These are phyloP conservation scores for Euthynnus affinis DNA, from an alignment of 2,797 vertebrate species.

Conservation along the genomic window DNA sequence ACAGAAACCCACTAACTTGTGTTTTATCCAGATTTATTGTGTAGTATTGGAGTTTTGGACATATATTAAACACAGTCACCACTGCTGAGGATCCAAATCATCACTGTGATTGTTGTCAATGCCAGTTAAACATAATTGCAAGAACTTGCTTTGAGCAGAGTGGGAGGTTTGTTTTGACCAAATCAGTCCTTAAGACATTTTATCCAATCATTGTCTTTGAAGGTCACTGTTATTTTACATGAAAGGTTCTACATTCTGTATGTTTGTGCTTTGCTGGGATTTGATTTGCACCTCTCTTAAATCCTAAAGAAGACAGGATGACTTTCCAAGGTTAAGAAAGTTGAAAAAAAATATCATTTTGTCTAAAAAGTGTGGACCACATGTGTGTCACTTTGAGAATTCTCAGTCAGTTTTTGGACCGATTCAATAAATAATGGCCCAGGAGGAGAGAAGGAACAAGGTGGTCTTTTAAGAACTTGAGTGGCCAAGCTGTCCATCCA, in stretches of 20 bases:
- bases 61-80: not conserved
- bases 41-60: too few relatives aligned
- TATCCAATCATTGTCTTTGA: not conserved
- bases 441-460: not conserved
- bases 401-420: constrained; percentile 13
- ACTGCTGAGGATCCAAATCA: not conserved
- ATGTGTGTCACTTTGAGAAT: constrained; percentile 10
- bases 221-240: not conserved
- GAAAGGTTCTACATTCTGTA: too few relatives aligned
- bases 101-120: not conserved
- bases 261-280: not conserved
- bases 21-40: too few relatives aligned
- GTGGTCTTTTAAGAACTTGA: constrained; percentile 10
- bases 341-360: not conserved
- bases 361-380: constrained; percentile 5
- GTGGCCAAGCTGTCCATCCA: constrained; percentile 10
- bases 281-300: not conserved
- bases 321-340: not conserved
- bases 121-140: not conserved
- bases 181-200: not conserved
- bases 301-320: not conserved
- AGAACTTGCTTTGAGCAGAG: not conserved
- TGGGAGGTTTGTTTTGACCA: not conserved
- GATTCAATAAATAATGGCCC: not conserved
- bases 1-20: too few relatives aligned